Base-by-base conservation (phyloP, 2,113 vertebrate genomes). In the Vulpes vulpes region DNA sequence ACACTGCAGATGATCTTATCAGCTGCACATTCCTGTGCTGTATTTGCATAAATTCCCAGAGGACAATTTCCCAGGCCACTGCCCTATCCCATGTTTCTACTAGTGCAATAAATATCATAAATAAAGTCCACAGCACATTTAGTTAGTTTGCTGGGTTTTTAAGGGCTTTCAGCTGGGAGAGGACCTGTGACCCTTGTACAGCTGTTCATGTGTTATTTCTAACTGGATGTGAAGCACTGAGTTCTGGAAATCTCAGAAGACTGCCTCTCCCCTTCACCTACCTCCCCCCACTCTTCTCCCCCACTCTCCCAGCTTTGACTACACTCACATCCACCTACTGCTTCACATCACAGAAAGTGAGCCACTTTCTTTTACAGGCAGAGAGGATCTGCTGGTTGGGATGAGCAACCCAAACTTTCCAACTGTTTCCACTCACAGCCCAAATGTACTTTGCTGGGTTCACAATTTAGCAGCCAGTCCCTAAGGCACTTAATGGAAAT, bases 101-200 rank as follows among this genome's bases (percentile, higher is more conserved):
- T 3, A 1, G 7, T 32, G 6, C 9, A 43, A n/a, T 64, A 81
- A 83, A 84, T 17, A 71, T 55, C 16, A 22, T 51, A 43, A 49
- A 74, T 20, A 53, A 80, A 62, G n/a, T 53, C 43, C 25, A 51
- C 0, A 32, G 69, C 19, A 43, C 30, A 80, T n/a, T 69, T 8
- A 20, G 20, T 25, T 71, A 20, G 20, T 25, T 71, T 79, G 53
- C 38, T 94, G 35, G 10, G 10, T 60, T 64, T 9, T 9, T 51
- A 92, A 95, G 74, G 62, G 10, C 35, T 92, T 95, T 83, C 60
- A 95, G 60, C 30, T 94, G 57, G 62, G 55, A 78, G 14, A 73
- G 43, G 57, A 92, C 22, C 73, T 38, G 55, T 30, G 38, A n/a
- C 22, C 55, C 62, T 14, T 60, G 35, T 59, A 43, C 22, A 90